Base-by-base conservation (phyloP, 2,113 vertebrate genomes). In the Oceanodroma tethys region DNA sequence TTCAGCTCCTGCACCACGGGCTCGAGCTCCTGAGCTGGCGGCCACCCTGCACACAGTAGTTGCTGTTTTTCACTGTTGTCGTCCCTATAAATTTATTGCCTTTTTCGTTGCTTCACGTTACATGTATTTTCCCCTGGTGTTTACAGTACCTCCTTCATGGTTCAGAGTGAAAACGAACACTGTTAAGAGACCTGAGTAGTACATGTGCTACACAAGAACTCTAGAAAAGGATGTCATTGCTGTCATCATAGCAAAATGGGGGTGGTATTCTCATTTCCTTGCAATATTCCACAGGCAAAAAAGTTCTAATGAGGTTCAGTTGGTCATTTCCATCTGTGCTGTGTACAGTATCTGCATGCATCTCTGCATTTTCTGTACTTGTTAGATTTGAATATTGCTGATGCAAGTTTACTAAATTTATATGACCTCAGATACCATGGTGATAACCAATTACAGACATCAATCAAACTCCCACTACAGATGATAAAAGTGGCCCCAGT, bases 1-100 rank as follows among this genome's bases (percentile, higher is more conserved):
- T 53, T 7, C 80, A 48, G 30, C 13, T 78, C 34, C 23, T 13
- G 14, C 16, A n/a, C 34, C 34, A 38, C 0, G 0, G 70, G n/a
- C 36, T 73, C 36, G 0, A 73, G n/a, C 36, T 73, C 36, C 53
- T 8, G 13, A 16, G 29, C 34, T 10, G 13, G 4, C 36, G 45
- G 27, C 10, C 22, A 5, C 27, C 21, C 27, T 2, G 0, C 22
- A 3, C 16, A 8, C 11, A 8, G 19, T 3, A 3, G 13, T 4
- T 25, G 30, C 32, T 74, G 29, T 0, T 81, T 52, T 50, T 53
- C 23, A 32, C 12, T 1, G 0, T 16, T 20, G 5, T 21, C 30
- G 18, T 18, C 6, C 2, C 27, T 27, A 16, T 16, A 50, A 13
- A 50, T 63, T 5, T 56, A 56, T 30, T 47, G 12, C 17, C 11